Evolutionary conservation across 2,888 invertebrate genomes (phyloP), one percentile per base, ranked within the genome.

Genomic region (Agrochola macilenta): DNA sequence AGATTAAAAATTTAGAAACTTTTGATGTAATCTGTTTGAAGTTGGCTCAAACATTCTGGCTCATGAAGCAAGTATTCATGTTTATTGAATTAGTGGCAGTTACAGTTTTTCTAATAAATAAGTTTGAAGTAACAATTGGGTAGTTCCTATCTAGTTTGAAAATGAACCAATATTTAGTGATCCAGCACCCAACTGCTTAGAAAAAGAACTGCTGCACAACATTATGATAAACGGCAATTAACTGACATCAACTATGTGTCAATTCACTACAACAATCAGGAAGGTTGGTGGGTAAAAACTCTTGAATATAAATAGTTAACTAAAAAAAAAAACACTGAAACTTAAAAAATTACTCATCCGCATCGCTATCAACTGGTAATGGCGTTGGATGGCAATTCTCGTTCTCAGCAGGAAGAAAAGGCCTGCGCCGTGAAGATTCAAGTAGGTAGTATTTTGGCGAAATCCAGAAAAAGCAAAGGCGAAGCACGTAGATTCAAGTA

Each of bases 21-120:
- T 89, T 86, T 85, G 81, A 87, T 85, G 81, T 87, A 87, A 90
- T 86, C 83, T 77, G 81, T 82, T 82, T 82, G 68, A 79, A 83
- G 85, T 74, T 74, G 66, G 30, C 20, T 54, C 60, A 60, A 84
- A 81, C 69, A 76, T 86, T 88, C 64, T 69, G 66, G 58, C 71
- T 82, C 78, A 81, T 79, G 81, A 76, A 78, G 74, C 77, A 79
- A 82, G 72, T 75, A 74, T 75, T 73, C 70, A 66, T 49, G 77
- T 77, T 86, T 61, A 85, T 81, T 77, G 75, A 88, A 88, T 88
- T 85, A 80, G 74, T 74, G 46, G 39, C 73, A 74, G 61, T 65
- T 70, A 35, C 49, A n/a, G 43, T 69, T 23, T 61, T 71, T 69
- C n/a, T 20, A 52, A 23, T 52, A 57, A 72, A 60, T 69, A 60